Evolutionary conservation across 2,113 vertebrate genomes (phyloP), one percentile per base, ranked within the genome.

Genomic region (Cyphomyrus plagiostoma): DNA sequence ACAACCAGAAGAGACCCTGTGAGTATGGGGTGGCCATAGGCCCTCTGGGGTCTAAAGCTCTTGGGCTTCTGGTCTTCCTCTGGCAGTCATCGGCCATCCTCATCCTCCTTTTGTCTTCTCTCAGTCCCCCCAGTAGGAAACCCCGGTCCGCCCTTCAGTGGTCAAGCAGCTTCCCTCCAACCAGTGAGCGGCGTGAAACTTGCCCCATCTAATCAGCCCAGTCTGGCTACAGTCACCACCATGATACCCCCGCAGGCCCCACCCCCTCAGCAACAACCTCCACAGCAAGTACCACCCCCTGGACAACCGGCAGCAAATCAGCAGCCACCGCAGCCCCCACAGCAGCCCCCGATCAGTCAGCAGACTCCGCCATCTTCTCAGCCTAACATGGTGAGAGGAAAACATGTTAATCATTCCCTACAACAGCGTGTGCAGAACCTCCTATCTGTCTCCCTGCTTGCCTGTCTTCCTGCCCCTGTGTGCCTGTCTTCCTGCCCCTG

Each of bases 1-100:
- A 95, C 93, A 97, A 89, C 94, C 97, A 98, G 94, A 97, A 97
- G 92, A 96, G 88, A 1, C 96, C 96, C 91, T 97, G 97, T 98
- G 93, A 97, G 97, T 95, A 26, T 89, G 30, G 17, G 35, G 74
- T 19, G 74, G 30, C 35, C 2, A 0, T 19, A 80, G 74, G 9
- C 26, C 62, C n/a, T 70, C 10, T 70, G 2, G 62, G 62, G 1
- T 26, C 62, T 26, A 3, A 3, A 26, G 35, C 7, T 56, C 56
- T 15, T 42, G 1, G 89, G 9, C 17, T 26, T 46, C 35, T 66
- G 19, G 30, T n/a, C 30, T 42, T 70, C 13, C 6, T 10, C 89
- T 88, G 58, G 30, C n/a, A 45, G 50, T 26, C 46, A 11, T 26
- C 30, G 15, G 21, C 21, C 82, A n/a, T 26, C 21, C 35, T 77